Base-by-base conservation (phyloP, 2,113 vertebrate genomes). In the Nesogale talazaci region DNA sequence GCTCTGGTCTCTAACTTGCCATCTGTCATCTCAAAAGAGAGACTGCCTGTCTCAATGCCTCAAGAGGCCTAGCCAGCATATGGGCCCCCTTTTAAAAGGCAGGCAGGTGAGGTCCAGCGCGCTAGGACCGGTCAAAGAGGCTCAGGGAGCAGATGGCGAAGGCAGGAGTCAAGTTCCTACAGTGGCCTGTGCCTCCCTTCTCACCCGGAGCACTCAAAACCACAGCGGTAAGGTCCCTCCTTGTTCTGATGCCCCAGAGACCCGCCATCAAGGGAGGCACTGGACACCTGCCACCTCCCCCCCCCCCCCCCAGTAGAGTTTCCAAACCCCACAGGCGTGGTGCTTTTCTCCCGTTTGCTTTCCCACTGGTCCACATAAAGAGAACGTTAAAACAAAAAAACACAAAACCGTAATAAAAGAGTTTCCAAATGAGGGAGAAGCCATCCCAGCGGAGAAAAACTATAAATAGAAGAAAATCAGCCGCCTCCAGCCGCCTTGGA, bases 381-480 rank as follows among this genome's bases (percentile, higher is more conserved):
- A 82, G 89, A 93, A 95, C 77, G 25, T 95, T 52, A 10, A 10
- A 52, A 52, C 97, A 96, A 94, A 92, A 97, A 94, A 91, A 9
- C 46, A 46, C 78, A 91, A 9, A 9, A 46, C 78, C 95, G 96
- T 96, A 93, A 96, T 96, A 97, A 96, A 96, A 95, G 96, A 79
- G 88, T 92, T 93, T 94, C 74, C 63, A 94, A 97, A 97, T 98
- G 97, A 97, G 96, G 97, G 97, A 92, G 67, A 67, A 83, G 52
- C 69, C 65, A 34, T 83, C 88, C 91, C 87, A 65, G 82, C 83
- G 91, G 93, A 95, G 90, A 96, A 88, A 93, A 42, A 91, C 96
- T 97, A 93, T 61, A 97, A 95, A 97, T 92, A 97, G 84, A 90
- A 95, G 70, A 96, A 94, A 90, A 3, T 59, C 86, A 74, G 61